Base-by-base conservation (phyloP, 2,113 vertebrate species). In the Oxyruncus cristatus region DNA sequence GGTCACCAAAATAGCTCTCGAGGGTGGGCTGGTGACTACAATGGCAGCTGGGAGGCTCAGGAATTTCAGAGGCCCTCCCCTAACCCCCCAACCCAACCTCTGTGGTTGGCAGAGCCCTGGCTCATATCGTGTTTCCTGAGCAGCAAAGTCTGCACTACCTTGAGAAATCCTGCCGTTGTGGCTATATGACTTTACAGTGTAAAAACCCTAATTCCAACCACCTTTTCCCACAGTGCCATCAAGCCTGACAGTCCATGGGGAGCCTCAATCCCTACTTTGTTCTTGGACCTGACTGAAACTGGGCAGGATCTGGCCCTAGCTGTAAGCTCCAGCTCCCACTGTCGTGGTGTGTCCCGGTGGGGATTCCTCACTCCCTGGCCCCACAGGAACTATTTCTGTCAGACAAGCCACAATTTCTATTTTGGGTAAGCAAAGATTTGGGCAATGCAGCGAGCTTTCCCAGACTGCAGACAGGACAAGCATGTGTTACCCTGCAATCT, bases 11-110 rank as follows among this genome's bases (percentile, higher is more conserved):
- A 97, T 97, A 97, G 94, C 87, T 86, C 89, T 47, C 4, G 8
- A 5, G 91, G 89, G 81, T 74, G 55, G 94, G 87, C 93, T 71
- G 73, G 6, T 81, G 86, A 65, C 87, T 65, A 75, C 87, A 78
- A 62, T 65, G 93, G 96, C 95, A 97, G 96, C 90, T 96, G 93
- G 65, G 93, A 89, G 89, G 92, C 72, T 87, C 91, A 85, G 94
- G 93, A 95, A 97, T 97, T 88, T 24, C 24, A 0, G 92, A 76
- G 58, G 88, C 93, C 89, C 85, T 88, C 50, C 92, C 62, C 85
- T 78, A 73, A 46, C 20, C 77, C n/a, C 61, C 67, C 76, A 77
- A 2, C 49, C 49, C 66, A 49, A 30, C 44, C 56, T 26, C 84
- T 42, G 71, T 12, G 52, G 44, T 0, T 39, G 82, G 61, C 68